phyloP scores from a whole-genome alignment of 2,797 vertebrate species.

The Antrozous pallidus region DNA sequence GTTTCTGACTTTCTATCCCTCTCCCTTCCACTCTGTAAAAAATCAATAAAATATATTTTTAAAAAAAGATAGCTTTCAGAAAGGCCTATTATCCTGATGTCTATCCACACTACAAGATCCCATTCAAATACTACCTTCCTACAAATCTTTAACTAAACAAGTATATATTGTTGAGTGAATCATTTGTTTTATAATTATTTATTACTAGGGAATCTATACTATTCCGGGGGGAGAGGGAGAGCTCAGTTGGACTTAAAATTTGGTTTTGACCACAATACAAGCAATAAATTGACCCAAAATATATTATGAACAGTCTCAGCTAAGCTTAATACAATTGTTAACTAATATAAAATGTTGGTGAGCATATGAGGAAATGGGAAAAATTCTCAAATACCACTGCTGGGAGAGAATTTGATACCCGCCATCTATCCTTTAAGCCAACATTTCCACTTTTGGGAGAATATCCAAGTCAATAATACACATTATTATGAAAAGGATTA shows the following conservation, averaged over 20 bases:
- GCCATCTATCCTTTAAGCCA: background rate
- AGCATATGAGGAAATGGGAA: background rate
- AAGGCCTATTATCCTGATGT: background rate
- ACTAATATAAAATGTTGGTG: background rate
- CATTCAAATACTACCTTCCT: constrained; percentile 8
- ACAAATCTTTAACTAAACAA: constrained; percentile 44
- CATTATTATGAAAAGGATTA: background rate
- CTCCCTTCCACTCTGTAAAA: too few relatives aligned
- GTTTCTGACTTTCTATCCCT: too few relatives aligned
- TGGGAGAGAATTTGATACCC: background rate
- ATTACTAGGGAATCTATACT: background rate
- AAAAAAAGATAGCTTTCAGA: background rate
- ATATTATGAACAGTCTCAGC: background rate
- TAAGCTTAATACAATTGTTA: background rate
- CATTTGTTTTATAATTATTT: constrained; percentile 33
- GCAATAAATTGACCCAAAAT: background rate
- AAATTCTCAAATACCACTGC: background rate
- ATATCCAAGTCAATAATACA: background rate
- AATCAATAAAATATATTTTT: too few relatives aligned
- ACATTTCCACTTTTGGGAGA: background rate
- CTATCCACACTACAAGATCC: background rate
- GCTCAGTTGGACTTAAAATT: background rate
- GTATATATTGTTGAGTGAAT: background rate
- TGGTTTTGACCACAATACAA: constrained; percentile 6
- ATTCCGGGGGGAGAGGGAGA: background rate